These are phyloP conservation scores for Pituophis catenifer DNA, from an alignment of 2,113 vertebrate species.

Conservation along the genomic window DNA sequence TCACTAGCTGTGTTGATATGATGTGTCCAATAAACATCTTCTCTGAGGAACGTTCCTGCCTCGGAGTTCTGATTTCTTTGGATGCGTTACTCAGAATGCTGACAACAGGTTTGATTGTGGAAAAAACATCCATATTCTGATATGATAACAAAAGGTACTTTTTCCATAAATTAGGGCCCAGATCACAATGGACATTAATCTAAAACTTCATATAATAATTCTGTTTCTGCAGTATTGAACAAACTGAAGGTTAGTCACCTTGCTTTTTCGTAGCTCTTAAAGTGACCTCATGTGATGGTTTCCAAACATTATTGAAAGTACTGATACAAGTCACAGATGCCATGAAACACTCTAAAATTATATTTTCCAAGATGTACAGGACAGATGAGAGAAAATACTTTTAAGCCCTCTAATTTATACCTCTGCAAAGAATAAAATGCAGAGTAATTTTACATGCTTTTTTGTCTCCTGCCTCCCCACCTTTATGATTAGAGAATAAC, in stretches of 20 bases:
- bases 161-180: not conserved
- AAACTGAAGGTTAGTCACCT: not conserved
- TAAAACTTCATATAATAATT: not conserved
- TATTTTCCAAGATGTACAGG: not conserved
- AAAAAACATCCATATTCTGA: not conserved
- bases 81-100: too few relatives aligned
- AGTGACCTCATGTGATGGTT: not conserved
- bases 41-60: too few relatives aligned
- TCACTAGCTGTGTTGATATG: too few relatives aligned
- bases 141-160: not conserved
- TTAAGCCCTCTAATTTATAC: not conserved
- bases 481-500: not conserved
- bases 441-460: not conserved
- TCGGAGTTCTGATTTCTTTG: too few relatives aligned
- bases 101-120: not conserved
- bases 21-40: too few relatives aligned
- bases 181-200: not conserved
- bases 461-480: not conserved
- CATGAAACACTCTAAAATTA: not conserved
- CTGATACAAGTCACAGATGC: not conserved
- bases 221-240: not conserved
- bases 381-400: not conserved
- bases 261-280: not conserved
- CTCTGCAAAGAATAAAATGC: not conserved
- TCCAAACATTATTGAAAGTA: not conserved